These are phyloP conservation scores for Coregonus suidteri DNA, from an alignment of 2,797 vertebrate species.

Conservation along the genomic window DNA sequence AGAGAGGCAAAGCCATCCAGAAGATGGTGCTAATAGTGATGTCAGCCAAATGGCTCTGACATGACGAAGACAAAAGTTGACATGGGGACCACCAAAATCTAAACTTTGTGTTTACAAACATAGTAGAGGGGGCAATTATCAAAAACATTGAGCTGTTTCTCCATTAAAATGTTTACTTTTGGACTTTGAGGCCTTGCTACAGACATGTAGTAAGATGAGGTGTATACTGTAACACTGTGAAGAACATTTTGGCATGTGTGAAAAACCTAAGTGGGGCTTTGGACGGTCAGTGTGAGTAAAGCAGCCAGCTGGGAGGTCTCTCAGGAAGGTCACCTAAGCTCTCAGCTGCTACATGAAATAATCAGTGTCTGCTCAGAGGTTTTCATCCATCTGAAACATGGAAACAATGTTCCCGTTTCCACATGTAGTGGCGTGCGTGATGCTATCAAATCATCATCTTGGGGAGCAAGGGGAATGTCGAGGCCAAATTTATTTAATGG, in stretches of 20 bases:
- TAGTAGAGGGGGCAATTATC: background rate
- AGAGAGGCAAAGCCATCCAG: slow-evolving; percentile 45
- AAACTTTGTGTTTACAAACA: background rate
- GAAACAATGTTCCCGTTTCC: slow-evolving; percentile 59
- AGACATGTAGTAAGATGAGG: slow-evolving; percentile 18
- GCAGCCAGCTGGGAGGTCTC: slow-evolving; percentile 61
- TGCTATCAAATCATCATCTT: slow-evolving; percentile 59
- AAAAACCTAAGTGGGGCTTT: slow-evolving; percentile 53
- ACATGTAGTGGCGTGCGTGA: slow-evolving; percentile 51
- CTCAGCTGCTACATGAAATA: slow-evolving; percentile 60
- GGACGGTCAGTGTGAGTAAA: slow-evolving; percentile 34
- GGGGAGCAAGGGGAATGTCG: slow-evolving; percentile 37
- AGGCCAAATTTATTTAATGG: slow-evolving; percentile 31
- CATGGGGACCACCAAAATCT: background rate
- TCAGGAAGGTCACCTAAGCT: slow-evolving; percentile 52
- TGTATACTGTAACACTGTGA: slow-evolving; percentile 43
- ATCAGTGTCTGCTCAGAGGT: slow-evolving; percentile 57
- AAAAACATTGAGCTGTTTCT: background rate
- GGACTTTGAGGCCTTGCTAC: background rate
- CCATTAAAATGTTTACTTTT: slow-evolving; percentile 14
- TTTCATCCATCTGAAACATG: slow-evolving; percentile 54
- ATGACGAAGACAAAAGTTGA: background rate
- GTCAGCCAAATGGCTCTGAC: background rate
- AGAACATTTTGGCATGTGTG: slow-evolving; percentile 59
- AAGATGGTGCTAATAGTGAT: background rate